A percentile compares a stretch with the other conserved stretches of the same genome.
These are phyloP conservation scores for Drosophila albomicans DNA, from an alignment of 1,140 invertebrate genomes.

Conservation along the genomic window DNA sequence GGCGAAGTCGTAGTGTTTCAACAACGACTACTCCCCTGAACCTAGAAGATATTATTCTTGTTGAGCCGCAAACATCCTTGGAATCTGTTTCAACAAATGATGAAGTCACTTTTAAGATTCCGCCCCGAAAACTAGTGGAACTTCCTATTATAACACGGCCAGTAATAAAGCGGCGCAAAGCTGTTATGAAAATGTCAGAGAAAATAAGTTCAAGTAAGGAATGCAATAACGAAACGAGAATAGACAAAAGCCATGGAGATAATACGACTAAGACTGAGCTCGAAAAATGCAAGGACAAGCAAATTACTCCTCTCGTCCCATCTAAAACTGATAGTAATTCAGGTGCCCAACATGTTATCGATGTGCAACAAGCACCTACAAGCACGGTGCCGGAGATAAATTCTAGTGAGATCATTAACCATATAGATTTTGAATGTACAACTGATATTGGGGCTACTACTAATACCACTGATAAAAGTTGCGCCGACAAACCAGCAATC, in stretches of 20 bases:
- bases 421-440: conserved; percentile 1
- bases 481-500: conserved; percentile 2
- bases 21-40: conserved; percentile 34
- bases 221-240: neutral
- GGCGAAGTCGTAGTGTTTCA: conserved; percentile 52
- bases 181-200: conserved; percentile 45
- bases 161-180: conserved; percentile 73
- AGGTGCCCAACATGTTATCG: conserved; percentile 1
- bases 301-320: neutral
- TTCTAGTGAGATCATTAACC: neutral
- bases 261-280: conserved; percentile 3
- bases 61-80: conserved; percentile 66
- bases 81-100: conserved; percentile 11
- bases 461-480: neutral
- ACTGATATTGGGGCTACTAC: conserved; percentile 3
- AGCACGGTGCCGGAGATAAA: conserved; percentile 60
- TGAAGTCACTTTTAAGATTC: conserved; percentile 13
- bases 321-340: neutral
- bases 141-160: conserved; percentile 52
- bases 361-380: conserved; percentile 57
- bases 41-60: conserved; percentile 74
- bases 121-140: conserved; percentile 18
- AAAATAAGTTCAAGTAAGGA: conserved; percentile 32
- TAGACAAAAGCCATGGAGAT: conserved; percentile 1
- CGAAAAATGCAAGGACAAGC: neutral